phyloP scores from a whole-genome alignment of 2,113 vertebrate genomes.

The Eurypyga helias region DNA sequence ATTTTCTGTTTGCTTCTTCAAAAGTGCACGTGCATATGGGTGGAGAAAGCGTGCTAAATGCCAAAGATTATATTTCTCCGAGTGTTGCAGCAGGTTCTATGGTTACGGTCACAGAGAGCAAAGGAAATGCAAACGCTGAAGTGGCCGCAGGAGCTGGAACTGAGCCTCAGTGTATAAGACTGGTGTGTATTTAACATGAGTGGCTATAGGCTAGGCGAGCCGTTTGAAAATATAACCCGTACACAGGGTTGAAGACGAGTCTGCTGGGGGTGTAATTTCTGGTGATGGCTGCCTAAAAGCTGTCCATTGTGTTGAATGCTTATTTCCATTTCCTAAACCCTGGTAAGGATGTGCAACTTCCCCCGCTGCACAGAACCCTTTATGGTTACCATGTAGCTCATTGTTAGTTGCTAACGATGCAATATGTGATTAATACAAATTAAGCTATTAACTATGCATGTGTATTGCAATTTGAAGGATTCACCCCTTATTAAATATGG shows the following conservation, averaged over 20 bases:
- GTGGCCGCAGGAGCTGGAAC: background rate
- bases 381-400: background rate
- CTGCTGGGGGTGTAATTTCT: background rate
- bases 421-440: background rate
- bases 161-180: background rate
- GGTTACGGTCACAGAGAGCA: slow-evolving; percentile 49
- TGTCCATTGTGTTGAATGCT: background rate
- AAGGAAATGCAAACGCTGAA: slow-evolving; percentile 24
- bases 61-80: slow-evolving; percentile 64
- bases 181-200: background rate
- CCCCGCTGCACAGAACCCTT: background rate
- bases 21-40: slow-evolving; percentile 15
- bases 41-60: slow-evolving; percentile 26
- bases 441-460: background rate
- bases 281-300: background rate
- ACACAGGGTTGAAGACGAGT: background rate
- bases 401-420: background rate
- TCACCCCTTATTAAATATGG: background rate
- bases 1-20: slow-evolving; percentile 53
- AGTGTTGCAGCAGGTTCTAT: slow-evolving; percentile 51
- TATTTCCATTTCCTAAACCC: background rate
- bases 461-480: background rate
- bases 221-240: background rate
- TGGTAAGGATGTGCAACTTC: background rate
- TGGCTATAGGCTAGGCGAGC: background rate